Evolutionary conservation across 2,888 invertebrate species (phyloP), one percentile per base, ranked within the genome.

Genomic region (Vannuccia rotundouncinata): DNA sequence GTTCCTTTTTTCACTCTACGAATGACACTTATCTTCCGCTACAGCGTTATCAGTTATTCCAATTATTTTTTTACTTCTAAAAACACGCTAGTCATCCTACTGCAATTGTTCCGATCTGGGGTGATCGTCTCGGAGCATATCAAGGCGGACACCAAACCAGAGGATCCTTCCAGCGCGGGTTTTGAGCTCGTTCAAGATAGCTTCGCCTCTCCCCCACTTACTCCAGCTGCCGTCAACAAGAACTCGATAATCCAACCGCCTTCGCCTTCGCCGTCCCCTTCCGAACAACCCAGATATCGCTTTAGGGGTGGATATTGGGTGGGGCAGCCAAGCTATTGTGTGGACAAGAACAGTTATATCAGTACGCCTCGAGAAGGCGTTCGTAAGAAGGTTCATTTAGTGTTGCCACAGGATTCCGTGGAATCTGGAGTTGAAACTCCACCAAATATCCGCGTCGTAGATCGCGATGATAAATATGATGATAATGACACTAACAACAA

Each of bases 11-110:
- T 87, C 5, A 84, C 85, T 2, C 83, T 87, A 28, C 85, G 89
- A 0, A 90, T 95, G 0, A 90, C 95, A 30, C 92, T 96, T 74
- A 95, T 96, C 81, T 91, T 93, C 10, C 92, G 94, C 84, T 95
- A 93, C 87, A 91, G 92, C 83, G 94, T 95, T 31, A 92, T 95
- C 83, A 95, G 93, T 84, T 95, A 96, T 85, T 95, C 95, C 92
- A 95, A 95, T 87, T 93, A 95, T 82, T 96, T 96, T 89, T 96
- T 96, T 89, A 95, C 95, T 0, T 95, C 94, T 89, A 93, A 94
- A 89, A 94, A 94, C 85, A 92, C 93, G 0, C 88, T 94, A 87
- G 95, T 96, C 10, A 95, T 95, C 82, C 88, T 94, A 0, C 90
- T 96, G 0, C 94, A 95, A 87, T 89, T 94, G 80, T 95, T 95